phyloP scores from a whole-genome alignment of 2,113 vertebrate species.

The Podocnemis expansa region DNA sequence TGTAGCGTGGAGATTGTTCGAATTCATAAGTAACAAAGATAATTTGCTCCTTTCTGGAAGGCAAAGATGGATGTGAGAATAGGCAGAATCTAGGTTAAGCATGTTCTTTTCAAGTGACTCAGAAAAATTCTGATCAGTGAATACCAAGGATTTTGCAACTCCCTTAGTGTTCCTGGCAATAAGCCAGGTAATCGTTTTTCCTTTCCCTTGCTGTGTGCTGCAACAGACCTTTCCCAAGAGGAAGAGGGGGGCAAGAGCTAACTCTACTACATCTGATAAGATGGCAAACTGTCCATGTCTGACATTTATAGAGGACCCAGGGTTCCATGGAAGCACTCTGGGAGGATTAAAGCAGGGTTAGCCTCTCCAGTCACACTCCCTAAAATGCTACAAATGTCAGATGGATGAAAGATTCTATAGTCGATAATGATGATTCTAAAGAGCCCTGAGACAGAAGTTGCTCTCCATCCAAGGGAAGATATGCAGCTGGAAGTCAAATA shows the following conservation, averaged over 20 bases:
- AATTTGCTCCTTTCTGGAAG: not conserved
- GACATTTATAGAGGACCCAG: constrained; percentile 69
- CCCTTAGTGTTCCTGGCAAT: constrained; percentile 67
- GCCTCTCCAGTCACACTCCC: not conserved
- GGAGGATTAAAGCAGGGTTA: constrained; percentile 67
- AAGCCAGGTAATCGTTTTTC: constrained; percentile 77
- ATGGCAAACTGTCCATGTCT: constrained; percentile 56
- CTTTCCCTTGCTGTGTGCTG: constrained; percentile 67
- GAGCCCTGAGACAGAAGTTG: constrained; percentile 47
- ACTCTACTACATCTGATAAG: constrained; percentile 54
- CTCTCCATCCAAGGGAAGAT: constrained; percentile 39
- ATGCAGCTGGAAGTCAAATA: constrained; percentile 8
- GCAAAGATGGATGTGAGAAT: not conserved
- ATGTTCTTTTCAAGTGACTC: constrained; percentile 42
- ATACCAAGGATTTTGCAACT: constrained; percentile 77
- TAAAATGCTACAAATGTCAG: constrained; percentile 60
- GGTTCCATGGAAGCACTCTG: constrained; percentile 57
- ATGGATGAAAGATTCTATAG: constrained; percentile 60
- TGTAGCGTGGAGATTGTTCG: not conserved
- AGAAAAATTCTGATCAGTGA: constrained; percentile 64
- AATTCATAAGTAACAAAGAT: not conserved
- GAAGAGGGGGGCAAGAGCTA: constrained; percentile 48
- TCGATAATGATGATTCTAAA: constrained; percentile 41
- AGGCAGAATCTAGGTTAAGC: not conserved
- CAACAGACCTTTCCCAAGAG: constrained; percentile 58